Percentiles rank a stretch among this genome's conserved stretches.
phyloP scores from a whole-genome alignment of 2,797 vertebrate genomes.

The Onychomys leucogaster region DNA sequence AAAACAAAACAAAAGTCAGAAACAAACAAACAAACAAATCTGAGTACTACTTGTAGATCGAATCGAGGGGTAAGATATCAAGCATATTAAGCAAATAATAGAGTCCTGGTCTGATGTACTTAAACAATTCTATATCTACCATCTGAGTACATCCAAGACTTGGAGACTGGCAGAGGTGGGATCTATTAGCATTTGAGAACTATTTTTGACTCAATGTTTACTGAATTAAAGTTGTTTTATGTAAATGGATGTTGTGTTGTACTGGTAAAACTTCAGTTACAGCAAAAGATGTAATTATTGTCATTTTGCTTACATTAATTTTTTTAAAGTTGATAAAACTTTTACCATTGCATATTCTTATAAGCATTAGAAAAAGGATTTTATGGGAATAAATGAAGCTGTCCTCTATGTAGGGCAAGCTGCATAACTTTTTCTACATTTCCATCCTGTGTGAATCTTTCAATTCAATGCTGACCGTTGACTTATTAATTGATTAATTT shows the following conservation, averaged over 20 bases:
- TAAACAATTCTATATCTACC: not conserved
- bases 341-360: not conserved
- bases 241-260: not conserved
- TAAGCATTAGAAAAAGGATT: not conserved
- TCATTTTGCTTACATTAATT: not conserved
- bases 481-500: not conserved
- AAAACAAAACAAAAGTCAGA: not conserved
- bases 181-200: not conserved
- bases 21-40: not conserved
- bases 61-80: not conserved
- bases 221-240: not conserved
- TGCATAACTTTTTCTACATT: not conserved
- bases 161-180: not conserved
- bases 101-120: not conserved
- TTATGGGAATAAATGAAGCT: not conserved
- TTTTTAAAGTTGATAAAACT: not conserved
- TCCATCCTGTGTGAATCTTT: not conserved
- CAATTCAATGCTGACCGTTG: not conserved
- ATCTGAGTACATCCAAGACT: accelerated
- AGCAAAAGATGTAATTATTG: not conserved
- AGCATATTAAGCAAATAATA: not conserved
- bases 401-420: accelerated
- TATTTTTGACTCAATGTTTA: not conserved
- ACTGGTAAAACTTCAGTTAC: not conserved
- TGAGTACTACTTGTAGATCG: not conserved